Percentiles rank a stretch among this genome's conserved stretches.
Evolutionary conservation across 2,113 vertebrate genomes (phyloP).

Genomic region (Tyto alba): DNA sequence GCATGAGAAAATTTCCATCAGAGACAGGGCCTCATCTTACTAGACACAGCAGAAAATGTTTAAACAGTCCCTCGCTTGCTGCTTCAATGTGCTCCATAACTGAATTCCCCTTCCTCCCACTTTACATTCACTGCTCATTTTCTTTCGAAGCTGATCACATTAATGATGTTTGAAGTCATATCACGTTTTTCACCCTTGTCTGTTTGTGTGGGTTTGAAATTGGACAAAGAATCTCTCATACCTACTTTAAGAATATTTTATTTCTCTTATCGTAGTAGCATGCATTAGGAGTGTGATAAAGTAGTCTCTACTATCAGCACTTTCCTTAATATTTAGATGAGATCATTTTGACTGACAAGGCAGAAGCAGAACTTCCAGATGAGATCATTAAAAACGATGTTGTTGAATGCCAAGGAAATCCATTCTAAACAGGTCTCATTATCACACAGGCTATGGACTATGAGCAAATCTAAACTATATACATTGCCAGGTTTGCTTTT

Average conservation of each 20-base stretch:
- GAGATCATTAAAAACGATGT: neutral
- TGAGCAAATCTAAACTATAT: neutral
- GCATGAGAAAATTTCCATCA: neutral
- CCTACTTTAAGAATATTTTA: neutral
- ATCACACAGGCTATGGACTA: neutral
- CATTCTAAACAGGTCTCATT: neutral
- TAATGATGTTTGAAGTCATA: neutral
- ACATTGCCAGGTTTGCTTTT: neutral
- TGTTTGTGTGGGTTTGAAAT: neutral
- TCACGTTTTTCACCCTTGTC: neutral
- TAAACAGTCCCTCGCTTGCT: neutral
- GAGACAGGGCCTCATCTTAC: neutral
- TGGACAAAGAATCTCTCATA: neutral
- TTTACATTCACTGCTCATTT: neutral
- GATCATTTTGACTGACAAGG: neutral
- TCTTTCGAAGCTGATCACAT: neutral
- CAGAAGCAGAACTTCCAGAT: neutral
- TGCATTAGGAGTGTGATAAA: neutral
- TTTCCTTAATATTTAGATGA: neutral
- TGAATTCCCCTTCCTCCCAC: neutral
- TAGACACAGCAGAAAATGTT: neutral
- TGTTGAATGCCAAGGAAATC: neutral
- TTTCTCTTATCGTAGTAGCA: neutral
- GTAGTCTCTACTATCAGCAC: neutral
- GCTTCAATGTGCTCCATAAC: neutral